phyloP scores from a whole-genome alignment of 1,140 invertebrate species.

The Spodoptera litura region DNA sequence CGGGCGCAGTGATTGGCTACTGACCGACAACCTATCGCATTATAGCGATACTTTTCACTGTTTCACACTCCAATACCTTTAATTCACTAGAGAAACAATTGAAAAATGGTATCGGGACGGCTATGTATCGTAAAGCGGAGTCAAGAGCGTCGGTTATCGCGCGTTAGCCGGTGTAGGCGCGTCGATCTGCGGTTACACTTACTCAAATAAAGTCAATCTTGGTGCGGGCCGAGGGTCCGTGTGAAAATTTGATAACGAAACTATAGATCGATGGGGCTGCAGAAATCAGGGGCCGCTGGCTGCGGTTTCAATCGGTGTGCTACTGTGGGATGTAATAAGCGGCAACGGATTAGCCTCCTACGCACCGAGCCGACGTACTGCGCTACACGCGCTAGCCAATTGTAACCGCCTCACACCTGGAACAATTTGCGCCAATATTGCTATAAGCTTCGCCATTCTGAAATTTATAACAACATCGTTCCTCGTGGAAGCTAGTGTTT shows the following conservation, averaged over 20 bases:
- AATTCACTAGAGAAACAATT: conserved; percentile 49
- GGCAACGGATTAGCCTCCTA: conserved; percentile 72
- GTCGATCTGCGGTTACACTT: conserved; percentile 81
- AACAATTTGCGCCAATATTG: conserved; percentile 21
- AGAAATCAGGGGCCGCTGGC: conserved; percentile 76
- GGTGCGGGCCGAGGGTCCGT: conserved; percentile 75
- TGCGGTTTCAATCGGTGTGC: conserved; percentile 81
- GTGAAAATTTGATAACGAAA: conserved; percentile 86
- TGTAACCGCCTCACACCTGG: conserved; percentile 21
- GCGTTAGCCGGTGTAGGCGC: conserved; percentile 59
- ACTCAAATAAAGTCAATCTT: conserved; percentile 85
- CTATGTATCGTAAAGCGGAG: conserved; percentile 65
- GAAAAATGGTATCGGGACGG: conserved; percentile 59
- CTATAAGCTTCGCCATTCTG: not conserved
- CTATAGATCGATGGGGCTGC: conserved; percentile 83
- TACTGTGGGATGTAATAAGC: conserved; percentile 83
- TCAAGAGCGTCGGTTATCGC: conserved; percentile 58
- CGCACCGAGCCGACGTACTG: conserved; percentile 11
- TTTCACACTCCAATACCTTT: conserved; percentile 71
- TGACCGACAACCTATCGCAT: conserved; percentile 61
- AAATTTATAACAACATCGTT: not conserved
- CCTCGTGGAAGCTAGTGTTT: too few relatives aligned
- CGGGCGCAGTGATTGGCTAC: conserved; percentile 81
- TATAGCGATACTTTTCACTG: conserved; percentile 61
- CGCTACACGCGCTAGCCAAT: not conserved